phyloP scores from a whole-genome alignment of 2,113 vertebrate species.

The Labeo catla region DNA sequence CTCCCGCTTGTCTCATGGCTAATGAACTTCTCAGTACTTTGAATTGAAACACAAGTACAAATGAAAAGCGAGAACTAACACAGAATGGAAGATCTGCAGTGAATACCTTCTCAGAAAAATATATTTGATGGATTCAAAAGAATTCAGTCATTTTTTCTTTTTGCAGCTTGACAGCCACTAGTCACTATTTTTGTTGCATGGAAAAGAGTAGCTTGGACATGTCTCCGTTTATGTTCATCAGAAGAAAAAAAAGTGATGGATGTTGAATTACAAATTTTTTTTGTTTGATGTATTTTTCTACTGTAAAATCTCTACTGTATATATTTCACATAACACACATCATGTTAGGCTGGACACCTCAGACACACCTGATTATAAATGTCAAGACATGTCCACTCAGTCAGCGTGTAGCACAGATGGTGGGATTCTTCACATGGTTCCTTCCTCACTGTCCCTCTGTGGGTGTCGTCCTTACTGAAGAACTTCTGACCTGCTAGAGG shows the following conservation, averaged over 20 bases:
- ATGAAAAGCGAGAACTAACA: background rate
- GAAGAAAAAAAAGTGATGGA: background rate
- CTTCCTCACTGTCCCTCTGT: slow-evolving; percentile 16
- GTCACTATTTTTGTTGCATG: background rate
- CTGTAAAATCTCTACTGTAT: background rate
- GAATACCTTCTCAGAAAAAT: background rate
- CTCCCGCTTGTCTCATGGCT: background rate
- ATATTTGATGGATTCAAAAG: background rate
- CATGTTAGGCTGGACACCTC: background rate
- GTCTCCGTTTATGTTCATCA: background rate
- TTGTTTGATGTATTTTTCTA: background rate
- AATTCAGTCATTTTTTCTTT: background rate
- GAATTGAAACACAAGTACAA: background rate
- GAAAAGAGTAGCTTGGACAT: background rate
- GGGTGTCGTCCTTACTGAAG: background rate
- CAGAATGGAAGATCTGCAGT: background rate
- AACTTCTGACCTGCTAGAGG: background rate
- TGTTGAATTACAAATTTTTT: background rate
- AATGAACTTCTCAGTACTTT: background rate
- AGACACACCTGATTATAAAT: background rate
- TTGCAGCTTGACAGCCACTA: background rate
- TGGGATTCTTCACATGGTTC: slow-evolving; percentile 4
- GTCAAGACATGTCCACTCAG: background rate
- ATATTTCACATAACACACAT: background rate
- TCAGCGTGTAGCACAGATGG: background rate